phyloP scores from a whole-genome alignment of 2,113 vertebrate genomes.

The Pleuronectes platessa region DNA sequence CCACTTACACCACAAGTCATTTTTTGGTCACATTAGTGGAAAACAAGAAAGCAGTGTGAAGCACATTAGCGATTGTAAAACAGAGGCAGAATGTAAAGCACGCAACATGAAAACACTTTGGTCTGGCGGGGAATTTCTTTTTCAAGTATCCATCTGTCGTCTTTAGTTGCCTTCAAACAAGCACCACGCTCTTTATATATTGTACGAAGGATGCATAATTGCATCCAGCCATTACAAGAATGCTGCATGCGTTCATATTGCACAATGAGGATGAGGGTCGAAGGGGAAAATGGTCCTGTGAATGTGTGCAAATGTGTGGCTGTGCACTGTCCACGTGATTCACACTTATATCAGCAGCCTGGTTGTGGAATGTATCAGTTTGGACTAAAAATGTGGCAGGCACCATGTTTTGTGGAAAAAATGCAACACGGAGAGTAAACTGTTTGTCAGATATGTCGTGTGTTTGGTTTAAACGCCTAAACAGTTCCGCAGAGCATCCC shows the following conservation, averaged over 20 bases:
- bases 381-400: slow-evolving; percentile 60
- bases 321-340: slow-evolving; percentile 24
- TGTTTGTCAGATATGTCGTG: slow-evolving; percentile 81
- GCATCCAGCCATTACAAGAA: slow-evolving; percentile 54
- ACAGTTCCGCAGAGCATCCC: slow-evolving; percentile 77
- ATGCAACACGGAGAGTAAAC: slow-evolving; percentile 77
- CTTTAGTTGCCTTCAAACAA: slow-evolving; percentile 68
- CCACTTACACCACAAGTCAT: slow-evolving; percentile 60
- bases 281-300: not conserved
- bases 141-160: slow-evolving; percentile 79
- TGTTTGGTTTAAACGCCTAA: slow-evolving; percentile 84
- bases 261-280: not conserved
- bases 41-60: slow-evolving; percentile 73
- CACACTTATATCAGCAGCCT: slow-evolving; percentile 45
- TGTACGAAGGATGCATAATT: slow-evolving; percentile 66
- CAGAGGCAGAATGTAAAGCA: slow-evolving; percentile 77
- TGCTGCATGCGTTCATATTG: slow-evolving; percentile 10
- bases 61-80: slow-evolving; percentile 81
- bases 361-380: slow-evolving; percentile 66
- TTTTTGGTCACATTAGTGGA: slow-evolving; percentile 74
- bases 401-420: slow-evolving; percentile 73
- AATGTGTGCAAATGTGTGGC: not conserved
- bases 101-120: slow-evolving; percentile 79
- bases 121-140: slow-evolving; percentile 73
- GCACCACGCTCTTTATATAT: slow-evolving; percentile 56